A percentile compares a stretch with the other conserved stretches of the same genome.
phyloP scores from a whole-genome alignment of 2,113 vertebrate genomes.

The Cricetomys ansorgei region DNA sequence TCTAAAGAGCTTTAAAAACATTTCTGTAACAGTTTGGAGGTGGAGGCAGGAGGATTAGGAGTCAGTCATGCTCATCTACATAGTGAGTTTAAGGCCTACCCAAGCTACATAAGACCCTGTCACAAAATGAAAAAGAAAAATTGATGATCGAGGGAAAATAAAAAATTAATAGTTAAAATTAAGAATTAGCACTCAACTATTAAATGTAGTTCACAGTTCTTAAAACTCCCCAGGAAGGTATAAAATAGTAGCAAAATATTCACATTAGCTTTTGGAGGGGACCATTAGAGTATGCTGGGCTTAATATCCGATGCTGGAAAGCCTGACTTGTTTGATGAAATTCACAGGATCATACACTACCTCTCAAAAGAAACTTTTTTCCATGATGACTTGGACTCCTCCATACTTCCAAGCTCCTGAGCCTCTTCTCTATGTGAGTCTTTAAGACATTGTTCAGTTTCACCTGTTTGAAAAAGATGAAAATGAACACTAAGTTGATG shows the following conservation, averaged over 20 bases:
- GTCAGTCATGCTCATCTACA: not conserved
- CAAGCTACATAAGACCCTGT: not conserved
- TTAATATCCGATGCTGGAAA: not conserved
- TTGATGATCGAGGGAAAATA: conserved; percentile 20
- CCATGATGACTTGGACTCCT: conserved; percentile 30
- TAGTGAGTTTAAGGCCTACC: not conserved
- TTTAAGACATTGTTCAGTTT: conserved; percentile 49
- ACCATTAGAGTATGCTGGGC: not conserved
- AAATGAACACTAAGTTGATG: conserved; percentile 34
- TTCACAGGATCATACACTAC: conserved; percentile 72
- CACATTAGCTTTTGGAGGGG: conserved; percentile 6
- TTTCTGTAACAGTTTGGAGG: not conserved
- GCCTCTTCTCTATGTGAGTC: conserved; percentile 15
- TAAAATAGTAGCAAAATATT: conserved; percentile 45
- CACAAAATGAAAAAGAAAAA: not conserved
- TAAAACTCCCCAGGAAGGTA: not conserved
- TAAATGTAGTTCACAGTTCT: not conserved
- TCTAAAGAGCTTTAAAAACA: not conserved
- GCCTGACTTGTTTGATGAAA: not conserved
- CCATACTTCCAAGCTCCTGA: conserved; percentile 67
- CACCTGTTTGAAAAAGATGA: conserved; percentile 81
- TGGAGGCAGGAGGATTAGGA: not conserved
- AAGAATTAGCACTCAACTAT: conserved; percentile 7
- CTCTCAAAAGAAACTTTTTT: conserved; percentile 68
- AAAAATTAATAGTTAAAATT: not conserved